Evolutionary conservation across 2,888 invertebrate species (phyloP), one percentile per base, ranked within the genome.

Genomic region (Agrotis exclamationis): DNA sequence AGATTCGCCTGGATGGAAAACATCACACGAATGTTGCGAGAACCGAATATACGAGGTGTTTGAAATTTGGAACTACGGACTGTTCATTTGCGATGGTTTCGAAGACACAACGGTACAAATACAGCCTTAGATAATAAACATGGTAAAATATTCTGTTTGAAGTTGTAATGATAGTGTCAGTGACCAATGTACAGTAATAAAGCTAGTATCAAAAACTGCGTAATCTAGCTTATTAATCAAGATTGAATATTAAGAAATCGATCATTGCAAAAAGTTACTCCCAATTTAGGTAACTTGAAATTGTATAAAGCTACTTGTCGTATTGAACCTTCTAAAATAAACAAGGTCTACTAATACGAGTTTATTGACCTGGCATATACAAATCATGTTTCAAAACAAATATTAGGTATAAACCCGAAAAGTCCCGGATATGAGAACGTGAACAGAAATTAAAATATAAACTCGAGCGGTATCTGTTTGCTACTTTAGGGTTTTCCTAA

Each of bases 371-470:
- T 45, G 7, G 14, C n/a, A 20, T 3, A 28, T 24, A 28, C 16
- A 33, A 11, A 18, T 18, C 54, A 71, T 50, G 13, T 47, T 48
- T 33, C 16, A 24, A n/a, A 58, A 13, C 14, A 59, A 39, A 44
- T 16, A 48, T 24, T 33, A 53, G 44, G 14, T 48, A 65, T 44
- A 45, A 58, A 28, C 44, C n/a, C 14, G 1, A 47, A 62, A 63
- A 24, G 39, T 44, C 53, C 53, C 13, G 1, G 3, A 11, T 50
- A 18, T 39, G 59, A 53, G 47, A 5, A 63, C 76, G 56, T 62
- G 71, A 24, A 71, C 48, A 51, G 53, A 76, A 64, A 78, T 60
- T 28, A 66, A 53, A 76, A 66, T 39, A 20, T 2, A 54, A 54
- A 7, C 53, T 45, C 39, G 33, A 22, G 47, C 28, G 4, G 24